Evolutionary conservation across 2,113 vertebrate genomes (phyloP).

Genomic region (Plestiodon gilberti): DNA sequence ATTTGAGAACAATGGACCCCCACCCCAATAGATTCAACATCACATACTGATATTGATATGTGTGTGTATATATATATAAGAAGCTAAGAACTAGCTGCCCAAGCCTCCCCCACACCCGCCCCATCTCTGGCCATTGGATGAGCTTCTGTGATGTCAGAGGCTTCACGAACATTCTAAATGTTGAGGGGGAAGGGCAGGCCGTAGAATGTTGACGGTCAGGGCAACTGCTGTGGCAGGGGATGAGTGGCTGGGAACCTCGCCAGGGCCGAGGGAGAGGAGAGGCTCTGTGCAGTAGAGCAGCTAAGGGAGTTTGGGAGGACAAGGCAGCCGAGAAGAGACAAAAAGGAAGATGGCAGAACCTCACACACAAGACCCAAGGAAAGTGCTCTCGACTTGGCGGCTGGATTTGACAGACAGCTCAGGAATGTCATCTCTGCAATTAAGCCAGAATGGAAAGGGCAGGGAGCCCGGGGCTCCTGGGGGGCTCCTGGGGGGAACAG

Average conservation of each 20-base stretch:
- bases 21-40: slow-evolving; percentile 5
- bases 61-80: neutral
- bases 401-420: neutral
- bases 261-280: neutral
- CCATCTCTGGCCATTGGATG: neutral
- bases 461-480: too few relatives aligned
- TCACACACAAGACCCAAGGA: neutral
- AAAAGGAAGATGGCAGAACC: neutral
- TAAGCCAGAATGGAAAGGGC: neutral
- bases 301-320: neutral
- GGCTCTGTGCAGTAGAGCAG: too few relatives aligned
- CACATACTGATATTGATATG: neutral
- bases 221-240: neutral
- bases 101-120: neutral
- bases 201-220: neutral
- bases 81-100: neutral
- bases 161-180: neutral
- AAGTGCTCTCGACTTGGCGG: neutral
- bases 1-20: slow-evolving; percentile 2
- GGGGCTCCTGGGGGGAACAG: neutral
- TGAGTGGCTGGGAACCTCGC: neutral
- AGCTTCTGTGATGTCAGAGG: neutral
- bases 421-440: neutral
- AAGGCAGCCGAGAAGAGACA: neutral
- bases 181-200: neutral